Evolutionary conservation across 2,113 vertebrate genomes (phyloP), one percentile per base, ranked within the genome.

Genomic region (Pseudopodoces humilis): DNA sequence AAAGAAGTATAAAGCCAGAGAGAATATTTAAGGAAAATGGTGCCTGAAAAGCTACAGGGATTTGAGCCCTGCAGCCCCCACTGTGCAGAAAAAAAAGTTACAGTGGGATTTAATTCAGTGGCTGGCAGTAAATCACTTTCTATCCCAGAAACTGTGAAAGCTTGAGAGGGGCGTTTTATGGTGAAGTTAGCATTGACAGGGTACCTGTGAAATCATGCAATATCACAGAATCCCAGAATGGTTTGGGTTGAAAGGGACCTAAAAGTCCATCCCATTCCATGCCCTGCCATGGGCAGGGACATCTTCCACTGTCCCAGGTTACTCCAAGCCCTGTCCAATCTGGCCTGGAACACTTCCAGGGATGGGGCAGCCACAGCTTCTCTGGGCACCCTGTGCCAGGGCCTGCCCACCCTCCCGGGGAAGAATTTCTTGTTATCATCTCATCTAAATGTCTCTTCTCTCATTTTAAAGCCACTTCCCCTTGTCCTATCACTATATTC

Each of bases 271-370:
- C 33, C 3, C 2, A 5, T 58, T 1, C 27, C 31, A 58, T 2
- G 2, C 5, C 22, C 59, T 65, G 18, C 22, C 52, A 28, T 1
- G 5, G 46, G 9, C 58, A 74, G 52, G 22, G 59, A 67, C 37
- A 74, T 22, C 27, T 74, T 2, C 33, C 52, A 59, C 52, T 2
- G 0, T 3, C 37, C 44, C 59, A 81, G 37, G 44, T 0, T 28
- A 22, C 52, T 44, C 31, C 53, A 37, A 50, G 15, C 44, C 25
- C 31, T 1, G 1, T 44, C 62, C 81, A 83, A 0, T 15, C 33
- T 9, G 37, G 10, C 37, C 27, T 39, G 1, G 44, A 5, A 5
- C 68, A 50, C 8, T 44, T 0, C 12, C 77, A 88, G 59, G 44
- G 68, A 39, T 52, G 19, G 60, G 44, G 44, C 37, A 65, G 76